Base-by-base conservation (phyloP, 1,140 invertebrate genomes). In the Scaptomyza hsui region DNA sequence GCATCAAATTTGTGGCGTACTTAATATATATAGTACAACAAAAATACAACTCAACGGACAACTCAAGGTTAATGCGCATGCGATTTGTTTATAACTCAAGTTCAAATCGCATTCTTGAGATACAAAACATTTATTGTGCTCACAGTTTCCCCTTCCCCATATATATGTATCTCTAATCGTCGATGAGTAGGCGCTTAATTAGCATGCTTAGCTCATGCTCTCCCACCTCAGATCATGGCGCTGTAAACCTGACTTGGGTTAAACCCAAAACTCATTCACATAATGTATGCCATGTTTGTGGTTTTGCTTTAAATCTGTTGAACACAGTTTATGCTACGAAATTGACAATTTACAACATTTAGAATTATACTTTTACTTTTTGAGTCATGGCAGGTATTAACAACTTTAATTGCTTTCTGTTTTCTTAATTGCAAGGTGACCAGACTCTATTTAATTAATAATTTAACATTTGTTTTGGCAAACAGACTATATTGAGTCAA, bases 71-170 rank as follows among this genome's bases (percentile, higher is more conserved):
- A 73, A 29, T 37, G 37, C 57, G 72, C 42, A 63, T 75, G 37
- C 16, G 63, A 72, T 65, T 64, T 42, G 52, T 60, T 72, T 79
- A 57, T 59, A 83, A 72, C 85, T 85, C 80, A 83, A 83, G 79
- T 75, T 83, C 80, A 79, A 79, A 68, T 83, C 80, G 59, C 59
- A 75, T 83, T 83, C 80, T 79, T 55, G 26, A 47, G 45, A 59
- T 47, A 37, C 39, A 53, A 16, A 53, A 3, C 10, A 19, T 32
- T 13, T 47, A 24, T 41, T 47, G 21, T 18, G 26, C 24, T 2
- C 18, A 41, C 19, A 41, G 26, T n/a, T 49, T 39, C 19, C 9
- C 18, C 56, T 16, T 6, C 19, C 5, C 12, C 44, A 24, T 18
- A 5, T 15, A 45, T 7, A 9, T 10, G 45, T 42, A 62, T 42